These are phyloP conservation scores for Erethizon dorsatum DNA, from an alignment of 2,797 vertebrate genomes.

Conservation along the genomic window DNA sequence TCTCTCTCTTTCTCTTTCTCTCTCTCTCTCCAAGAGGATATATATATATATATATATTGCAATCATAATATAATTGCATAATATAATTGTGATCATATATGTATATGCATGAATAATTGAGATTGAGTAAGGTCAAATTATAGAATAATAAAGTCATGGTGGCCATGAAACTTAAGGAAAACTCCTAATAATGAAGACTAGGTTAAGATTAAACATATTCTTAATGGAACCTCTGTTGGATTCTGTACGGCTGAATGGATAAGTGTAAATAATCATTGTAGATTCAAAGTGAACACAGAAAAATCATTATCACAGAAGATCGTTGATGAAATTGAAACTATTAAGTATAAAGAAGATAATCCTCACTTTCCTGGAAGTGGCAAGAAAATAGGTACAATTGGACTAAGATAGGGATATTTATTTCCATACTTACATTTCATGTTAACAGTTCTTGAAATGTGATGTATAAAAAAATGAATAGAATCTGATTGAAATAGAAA, in stretches of 20 bases:
- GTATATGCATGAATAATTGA: not conserved
- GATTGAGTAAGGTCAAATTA: not conserved
- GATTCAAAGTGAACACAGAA: not conserved
- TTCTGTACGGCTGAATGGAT: not conserved
- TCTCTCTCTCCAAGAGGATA: too few species aligned
- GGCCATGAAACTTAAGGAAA: not conserved
- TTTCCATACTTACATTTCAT: conserved; percentile 54
- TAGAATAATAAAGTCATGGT: not conserved
- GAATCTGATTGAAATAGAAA: conserved; percentile 75
- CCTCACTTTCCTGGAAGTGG: conserved; percentile 19
- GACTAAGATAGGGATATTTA: conserved; percentile 44
- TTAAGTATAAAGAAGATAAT: conserved; percentile 65
- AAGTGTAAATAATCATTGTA: conserved; percentile 17
- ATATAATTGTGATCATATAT: not conserved
- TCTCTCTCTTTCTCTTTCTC: not conserved
- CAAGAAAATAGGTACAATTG: conserved; percentile 58
- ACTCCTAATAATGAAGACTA: not conserved
- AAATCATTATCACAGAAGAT: not conserved
- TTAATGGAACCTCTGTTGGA: not conserved
- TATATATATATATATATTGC: not conserved
- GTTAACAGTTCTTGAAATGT: conserved; percentile 52
- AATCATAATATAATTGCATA: not conserved
- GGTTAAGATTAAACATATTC: not conserved
- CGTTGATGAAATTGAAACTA: conserved; percentile 47
- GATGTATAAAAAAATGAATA: conserved; percentile 75